phyloP scores from a whole-genome alignment of 2,888 invertebrate genomes.

The Idaea biselata region DNA sequence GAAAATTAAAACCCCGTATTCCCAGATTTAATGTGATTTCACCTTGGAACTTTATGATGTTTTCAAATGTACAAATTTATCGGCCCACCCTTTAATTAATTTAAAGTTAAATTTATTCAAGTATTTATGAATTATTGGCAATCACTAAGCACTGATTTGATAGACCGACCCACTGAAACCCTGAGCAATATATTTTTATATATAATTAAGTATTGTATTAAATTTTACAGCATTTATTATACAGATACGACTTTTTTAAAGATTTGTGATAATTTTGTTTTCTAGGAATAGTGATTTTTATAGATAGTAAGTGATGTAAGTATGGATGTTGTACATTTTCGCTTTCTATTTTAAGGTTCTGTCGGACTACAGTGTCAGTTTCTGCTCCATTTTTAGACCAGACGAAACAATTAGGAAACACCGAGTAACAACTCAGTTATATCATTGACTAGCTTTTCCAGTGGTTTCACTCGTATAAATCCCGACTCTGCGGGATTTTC shows the following conservation, averaged over 20 bases:
- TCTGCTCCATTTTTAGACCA: background rate
- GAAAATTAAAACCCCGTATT: too few relatives aligned
- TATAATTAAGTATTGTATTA: conserved; percentile 73
- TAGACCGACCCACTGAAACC: conserved; percentile 74
- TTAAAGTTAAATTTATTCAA: conserved; percentile 23
- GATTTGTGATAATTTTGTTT: conserved; percentile 68
- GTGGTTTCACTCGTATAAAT: too few relatives aligned
- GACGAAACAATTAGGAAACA: background rate
- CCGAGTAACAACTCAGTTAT: background rate
- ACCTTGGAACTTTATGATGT: background rate
- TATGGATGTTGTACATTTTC: conserved; percentile 67
- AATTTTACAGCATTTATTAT: conserved; percentile 70
- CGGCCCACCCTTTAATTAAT: conserved; percentile 15
- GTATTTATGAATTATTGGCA: conserved; percentile 42
- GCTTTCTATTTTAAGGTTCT: conserved; percentile 61
- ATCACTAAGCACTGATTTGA: conserved; percentile 69
- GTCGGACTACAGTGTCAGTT: background rate
- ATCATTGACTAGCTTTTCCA: too few relatives aligned
- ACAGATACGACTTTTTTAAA: conserved; percentile 67
- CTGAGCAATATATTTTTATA: conserved; percentile 80
- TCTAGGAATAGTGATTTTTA: conserved; percentile 58
- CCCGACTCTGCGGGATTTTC: too few relatives aligned
- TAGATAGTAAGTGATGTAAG: conserved; percentile 45
- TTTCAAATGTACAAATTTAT: background rate
- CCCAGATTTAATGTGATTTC: too few relatives aligned